These are phyloP conservation scores for Corydoras sp. DNA, from an alignment of 2,113 vertebrate genomes.

Conservation along the genomic window DNA sequence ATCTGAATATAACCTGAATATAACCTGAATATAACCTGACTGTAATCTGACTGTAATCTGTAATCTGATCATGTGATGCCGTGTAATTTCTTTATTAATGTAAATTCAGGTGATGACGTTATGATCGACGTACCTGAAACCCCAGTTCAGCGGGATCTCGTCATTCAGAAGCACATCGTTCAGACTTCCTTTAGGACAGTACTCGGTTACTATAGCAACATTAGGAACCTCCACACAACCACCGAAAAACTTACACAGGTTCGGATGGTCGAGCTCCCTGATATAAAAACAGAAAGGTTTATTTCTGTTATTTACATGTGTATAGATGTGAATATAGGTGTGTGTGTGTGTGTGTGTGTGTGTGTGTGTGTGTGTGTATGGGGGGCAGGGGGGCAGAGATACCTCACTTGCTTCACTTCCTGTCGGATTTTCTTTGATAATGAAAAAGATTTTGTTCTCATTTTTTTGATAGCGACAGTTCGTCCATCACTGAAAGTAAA, in stretches of 20 bases:
- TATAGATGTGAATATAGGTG: not conserved
- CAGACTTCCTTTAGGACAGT: constrained; percentile 80
- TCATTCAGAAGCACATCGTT: constrained; percentile 74
- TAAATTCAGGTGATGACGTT: too few species aligned
- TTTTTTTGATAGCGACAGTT: constrained; percentile 76
- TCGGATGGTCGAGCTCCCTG: constrained; percentile 83
- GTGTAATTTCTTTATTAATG: too few species aligned
- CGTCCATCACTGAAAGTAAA: constrained; percentile 68
- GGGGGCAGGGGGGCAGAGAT: not conserved
- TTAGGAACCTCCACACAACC: constrained; percentile 75
- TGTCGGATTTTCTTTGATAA: constrained; percentile 73
- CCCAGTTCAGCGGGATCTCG: constrained; percentile 80
- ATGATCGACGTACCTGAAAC: constrained; percentile 66
- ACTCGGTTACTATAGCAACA: constrained; percentile 78
- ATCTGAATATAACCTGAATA: too few species aligned
- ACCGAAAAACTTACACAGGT: constrained; percentile 80
- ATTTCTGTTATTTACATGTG: not conserved
- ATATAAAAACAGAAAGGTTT: not conserved
- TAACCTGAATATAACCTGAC: too few species aligned
- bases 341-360: constrained; percentile 1
- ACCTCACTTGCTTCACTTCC: constrained; percentile 83
- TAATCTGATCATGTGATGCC: too few species aligned
- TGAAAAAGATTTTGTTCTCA: constrained; percentile 69
- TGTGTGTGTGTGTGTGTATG: constrained; percentile 29
- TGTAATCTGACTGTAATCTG: too few species aligned